Base-by-base conservation (phyloP, 2,113 vertebrate genomes). In the Hemibagrus wyckioides region DNA sequence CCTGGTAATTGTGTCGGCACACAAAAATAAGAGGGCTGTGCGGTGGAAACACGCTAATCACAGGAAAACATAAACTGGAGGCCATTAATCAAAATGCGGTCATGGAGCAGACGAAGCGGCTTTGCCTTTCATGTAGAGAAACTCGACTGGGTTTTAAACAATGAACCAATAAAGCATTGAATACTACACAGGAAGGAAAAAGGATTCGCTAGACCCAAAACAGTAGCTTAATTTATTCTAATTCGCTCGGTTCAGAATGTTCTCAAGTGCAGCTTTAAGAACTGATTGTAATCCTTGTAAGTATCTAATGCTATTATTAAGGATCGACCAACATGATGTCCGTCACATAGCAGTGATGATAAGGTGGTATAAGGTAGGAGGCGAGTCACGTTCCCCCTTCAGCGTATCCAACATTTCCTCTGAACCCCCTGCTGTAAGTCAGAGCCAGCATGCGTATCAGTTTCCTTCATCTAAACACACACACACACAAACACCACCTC, bases 11-110 rank as follows among this genome's bases (percentile, higher is more conserved):
- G 54, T 30, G 39, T 39, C 30, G 44, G 30, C 33, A 80, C 48
- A 56, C 11, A 76, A 80, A 80, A 88, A 84, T 87, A 61, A 87
- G 56, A 77, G 57, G 80, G 69, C 71, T n/a, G 54, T 9, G 5
- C 44, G 21, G 13, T 17, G 33, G 57, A 61, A 57, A 13, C 19
- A n/a, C n/a, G 36, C 36, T 86, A 89, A 85, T 90, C 65, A 88
- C 84, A 90, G 88, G 83, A 86, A 77, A 59, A 56, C 54, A 36
- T 50, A 56, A 59, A 85, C 23, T n/a, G 71, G 71, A 84, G 77
- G 67, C 54, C 30, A 69, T 88, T 89, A 82, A 87, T 90, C 76
- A 86, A 41, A 48, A 36, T 39, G 81, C 11, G 57, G 82, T 65
- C 1, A 30, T 36, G 25, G 48, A 57, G 17, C 36, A 36, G 80